Evolutionary conservation across 2,888 invertebrate species (phyloP), one percentile per base, ranked within the genome.

Genomic region (Agonopterix subpropinquella): DNA sequence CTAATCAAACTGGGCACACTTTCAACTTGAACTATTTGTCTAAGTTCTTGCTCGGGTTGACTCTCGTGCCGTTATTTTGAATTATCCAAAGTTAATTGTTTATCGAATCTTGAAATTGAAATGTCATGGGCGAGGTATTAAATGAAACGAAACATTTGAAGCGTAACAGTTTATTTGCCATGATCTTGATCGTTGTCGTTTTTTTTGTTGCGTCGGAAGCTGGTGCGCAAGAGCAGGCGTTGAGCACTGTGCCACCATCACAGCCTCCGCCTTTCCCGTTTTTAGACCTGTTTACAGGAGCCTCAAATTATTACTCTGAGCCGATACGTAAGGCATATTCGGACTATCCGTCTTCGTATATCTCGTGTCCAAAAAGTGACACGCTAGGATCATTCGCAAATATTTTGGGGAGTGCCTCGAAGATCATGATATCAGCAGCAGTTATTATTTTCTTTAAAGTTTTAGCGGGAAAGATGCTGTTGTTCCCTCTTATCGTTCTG

Each of bases 111-210:
- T 71, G 66, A 78, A 82, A 83, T 82, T 71, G 41, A 49, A 74
- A 87, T 87, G 84, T 82, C 77, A 80, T 67, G 83, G 80, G 63
- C 71, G 74, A 83, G 77, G 75, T 82, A 78, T 82, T 86, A 87
- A 81, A 81, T 69, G 65, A 62, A 71, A 65, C 56, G 63, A 62
- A 59, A 49, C 57, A 57, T 69, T 65, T 70, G 70, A 75, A 70
- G 77, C 77, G 77, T 74, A 80, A 79, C 87, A 87, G 84, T 87
- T 64, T 57, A 70, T 73, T 65, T 73, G 73, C 72, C 70, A 88
- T 87, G 87, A 71, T 84, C 61, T 70, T 71, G 57, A 59, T 67
- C 56, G 48, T 79, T 58, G 76, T 73, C 59, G 73, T 83, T 65
- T 56, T 83, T 71, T 68, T 78, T 57, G 70, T 77, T 63, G 70